Base-by-base conservation (phyloP, 1,140 invertebrate genomes). In the Atta texana region DNA sequence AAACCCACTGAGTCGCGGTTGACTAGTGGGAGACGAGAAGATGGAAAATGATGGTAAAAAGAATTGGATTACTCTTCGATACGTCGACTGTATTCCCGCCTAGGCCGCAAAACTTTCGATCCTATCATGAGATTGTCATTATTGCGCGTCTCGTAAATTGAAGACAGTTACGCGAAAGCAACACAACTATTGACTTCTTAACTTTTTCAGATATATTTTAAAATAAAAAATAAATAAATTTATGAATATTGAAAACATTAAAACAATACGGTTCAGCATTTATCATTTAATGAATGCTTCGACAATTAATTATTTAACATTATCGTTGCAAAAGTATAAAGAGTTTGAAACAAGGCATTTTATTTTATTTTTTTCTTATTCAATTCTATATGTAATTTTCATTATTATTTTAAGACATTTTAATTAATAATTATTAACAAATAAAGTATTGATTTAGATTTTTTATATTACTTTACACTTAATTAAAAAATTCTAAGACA, bases 11-110 rank as follows among this genome's bases (percentile, higher is more conserved):
- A 39, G 39, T 81, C 51, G 21, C 64, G 77, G 64, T 81, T 71
- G 78, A 81, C 64, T 81, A 69, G 31, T 69, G 16, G 49, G n/a
- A 69, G 55, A 81, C 78, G 78, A 81, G 78, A 68, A 81, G 64
- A 81, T 44, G 55, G 61, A 69, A 53, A 84, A 77, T 31, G 69
- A 64, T 82, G 55, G 66, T 75, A 78, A 44, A 77, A 44, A 8
- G 53, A 80, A 88, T 88, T 66, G 74, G 24, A 82, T 64, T 87
- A 82, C 21, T 49, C 31, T 51, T n/a, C 6, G 39, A 31, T 55
- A 76, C 59, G 44, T 28, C 18, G 14, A 14, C n/a, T 3, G 14
- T 14, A 14, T 44, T 53, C 14, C 8, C 34, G 16, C n/a, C 6
- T 31, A 39, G 4, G 28, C n/a, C 24, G 12, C 71, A 34, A 84